A percentile compares a stretch with the other conserved stretches of the same genome.
phyloP scores from a whole-genome alignment of 30 jellyfish, hydroid and myxozoan species.

The Aurelia aurita region DNA sequence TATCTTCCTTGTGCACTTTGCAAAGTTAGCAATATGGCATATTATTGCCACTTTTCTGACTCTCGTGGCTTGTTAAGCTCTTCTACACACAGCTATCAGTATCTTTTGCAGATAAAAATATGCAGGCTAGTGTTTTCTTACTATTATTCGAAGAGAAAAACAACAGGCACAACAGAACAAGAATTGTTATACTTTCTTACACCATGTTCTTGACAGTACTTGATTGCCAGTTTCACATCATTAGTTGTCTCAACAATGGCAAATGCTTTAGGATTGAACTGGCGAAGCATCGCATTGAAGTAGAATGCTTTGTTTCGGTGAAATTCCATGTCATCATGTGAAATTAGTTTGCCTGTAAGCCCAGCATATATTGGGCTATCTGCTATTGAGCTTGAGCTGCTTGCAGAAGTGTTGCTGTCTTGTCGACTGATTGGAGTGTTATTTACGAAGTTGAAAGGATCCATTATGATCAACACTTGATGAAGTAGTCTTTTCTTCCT shows the following conservation, averaged over 20 bases:
- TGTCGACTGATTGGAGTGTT: slow-evolving; percentile 7
- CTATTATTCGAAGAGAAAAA: no score
- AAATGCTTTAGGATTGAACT: slow-evolving; percentile 60
- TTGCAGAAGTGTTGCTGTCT: slow-evolving; percentile 43
- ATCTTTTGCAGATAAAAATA: no score
- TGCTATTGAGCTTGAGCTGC: slow-evolving; percentile 37
- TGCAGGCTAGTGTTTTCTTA: no score
- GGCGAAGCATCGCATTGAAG: slow-evolving; percentile 59
- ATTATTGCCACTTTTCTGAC: no score
- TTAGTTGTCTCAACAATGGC: slow-evolving; percentile 51
- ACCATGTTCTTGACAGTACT: slow-evolving; percentile 54
- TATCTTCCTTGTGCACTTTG: no score
- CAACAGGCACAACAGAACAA: no score
- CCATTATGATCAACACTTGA: not conserved
- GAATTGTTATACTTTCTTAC: not conserved
- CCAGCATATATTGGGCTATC: slow-evolving; percentile 45
- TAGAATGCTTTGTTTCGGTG: slow-evolving; percentile 36
- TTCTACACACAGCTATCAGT: no score
- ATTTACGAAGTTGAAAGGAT: no score
- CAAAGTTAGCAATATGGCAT: no score
- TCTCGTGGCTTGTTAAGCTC: no score
- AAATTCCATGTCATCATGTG: slow-evolving; percentile 62
- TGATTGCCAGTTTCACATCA: slow-evolving; percentile 46
- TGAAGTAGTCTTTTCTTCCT: not conserved
- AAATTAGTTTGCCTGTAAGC: slow-evolving; percentile 48